Percentiles rank a stretch among this genome's conserved stretches.
Conservation (phyloP, 2,113 vertebrate genomes). For the Notarius lentiginosus region DNA sequence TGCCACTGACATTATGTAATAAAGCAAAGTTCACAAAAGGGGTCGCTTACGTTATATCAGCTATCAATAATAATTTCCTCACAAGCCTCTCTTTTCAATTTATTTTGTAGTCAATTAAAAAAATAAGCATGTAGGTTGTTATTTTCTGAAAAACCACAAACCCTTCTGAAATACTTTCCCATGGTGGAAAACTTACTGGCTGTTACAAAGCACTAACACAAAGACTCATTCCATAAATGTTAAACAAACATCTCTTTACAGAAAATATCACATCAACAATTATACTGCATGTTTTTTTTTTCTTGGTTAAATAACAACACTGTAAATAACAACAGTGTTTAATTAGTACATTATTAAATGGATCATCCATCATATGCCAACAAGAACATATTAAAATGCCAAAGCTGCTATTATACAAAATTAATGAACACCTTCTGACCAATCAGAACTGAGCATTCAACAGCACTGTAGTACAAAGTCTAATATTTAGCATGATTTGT, state of each 20-base stretch:
- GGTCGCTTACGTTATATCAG: not conserved
- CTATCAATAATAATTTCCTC: not conserved
- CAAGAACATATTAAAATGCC: not conserved
- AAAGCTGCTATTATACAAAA: not conserved
- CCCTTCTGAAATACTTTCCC: too few species aligned
- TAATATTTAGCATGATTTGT: not conserved
- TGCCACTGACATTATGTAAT: not conserved
- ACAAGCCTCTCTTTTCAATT: not conserved
- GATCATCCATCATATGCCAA: not conserved
- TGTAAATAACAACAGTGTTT: too few species aligned
- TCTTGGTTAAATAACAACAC: not conserved
- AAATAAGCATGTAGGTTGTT: too few species aligned
- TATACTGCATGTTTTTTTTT: not conserved
- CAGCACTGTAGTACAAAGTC: not conserved
- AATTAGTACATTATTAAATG: not conserved
- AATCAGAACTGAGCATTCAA: not conserved
- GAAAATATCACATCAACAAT: too few species aligned
- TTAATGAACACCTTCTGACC: not conserved
- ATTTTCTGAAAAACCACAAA: too few species aligned
- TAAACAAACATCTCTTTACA: too few species aligned
- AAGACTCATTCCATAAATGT: too few species aligned
- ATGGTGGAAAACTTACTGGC: too few species aligned
- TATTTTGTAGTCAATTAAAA: not conserved
- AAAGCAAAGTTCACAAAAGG: not conserved
- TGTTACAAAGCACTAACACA: too few species aligned